Conservation (phyloP, 2,888 invertebrate genomes). For the Alsophila aescularia region DNA sequence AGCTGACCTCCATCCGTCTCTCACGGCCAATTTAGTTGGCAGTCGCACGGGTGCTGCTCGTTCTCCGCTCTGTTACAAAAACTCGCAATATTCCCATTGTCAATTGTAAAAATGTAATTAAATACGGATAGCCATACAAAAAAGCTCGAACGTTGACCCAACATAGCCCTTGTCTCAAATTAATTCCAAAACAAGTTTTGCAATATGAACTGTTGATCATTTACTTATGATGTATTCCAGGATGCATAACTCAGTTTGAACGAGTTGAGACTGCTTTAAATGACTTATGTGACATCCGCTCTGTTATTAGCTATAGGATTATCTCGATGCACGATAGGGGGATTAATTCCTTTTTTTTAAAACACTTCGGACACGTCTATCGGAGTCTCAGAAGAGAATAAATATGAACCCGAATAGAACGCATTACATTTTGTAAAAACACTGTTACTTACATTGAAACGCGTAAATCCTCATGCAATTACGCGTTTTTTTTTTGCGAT, state of each 20-base stretch:
- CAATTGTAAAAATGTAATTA: constrained; percentile 55
- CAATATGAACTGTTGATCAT: constrained; percentile 28
- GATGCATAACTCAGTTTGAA: constrained; percentile 23
- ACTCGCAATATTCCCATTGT: constrained; percentile 50
- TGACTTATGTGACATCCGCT: constrained; percentile 47
- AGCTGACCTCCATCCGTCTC: constrained; percentile 65
- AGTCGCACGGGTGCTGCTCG: constrained; percentile 58
- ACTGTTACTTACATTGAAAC: constrained; percentile 47
- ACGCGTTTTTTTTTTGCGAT: constrained; percentile 51
- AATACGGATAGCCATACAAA: constrained; percentile 23
- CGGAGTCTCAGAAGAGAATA: constrained; percentile 35
- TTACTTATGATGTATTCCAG: constrained; percentile 19
- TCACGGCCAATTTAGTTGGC: constrained; percentile 67
- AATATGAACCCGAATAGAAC: constrained; percentile 56
- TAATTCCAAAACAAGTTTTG: constrained; percentile 18
- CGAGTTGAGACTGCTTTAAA: constrained; percentile 26
- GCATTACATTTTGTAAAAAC: constrained; percentile 58
- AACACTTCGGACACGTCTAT: constrained; percentile 55
- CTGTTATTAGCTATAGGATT: constrained; percentile 53
- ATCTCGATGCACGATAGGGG: constrained; percentile 39
- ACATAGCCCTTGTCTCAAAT: constrained; percentile 32
- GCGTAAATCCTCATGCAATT: constrained; percentile 37
- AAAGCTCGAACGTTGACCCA: constrained; percentile 4
- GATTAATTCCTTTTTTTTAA: constrained; percentile 60
- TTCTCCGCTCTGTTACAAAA: constrained; percentile 65